A percentile compares a stretch with the other conserved stretches of the same genome.
Evolutionary conservation across 1,140 invertebrate species (phyloP).

Genomic region (Trinorchestia longiramus): DNA sequence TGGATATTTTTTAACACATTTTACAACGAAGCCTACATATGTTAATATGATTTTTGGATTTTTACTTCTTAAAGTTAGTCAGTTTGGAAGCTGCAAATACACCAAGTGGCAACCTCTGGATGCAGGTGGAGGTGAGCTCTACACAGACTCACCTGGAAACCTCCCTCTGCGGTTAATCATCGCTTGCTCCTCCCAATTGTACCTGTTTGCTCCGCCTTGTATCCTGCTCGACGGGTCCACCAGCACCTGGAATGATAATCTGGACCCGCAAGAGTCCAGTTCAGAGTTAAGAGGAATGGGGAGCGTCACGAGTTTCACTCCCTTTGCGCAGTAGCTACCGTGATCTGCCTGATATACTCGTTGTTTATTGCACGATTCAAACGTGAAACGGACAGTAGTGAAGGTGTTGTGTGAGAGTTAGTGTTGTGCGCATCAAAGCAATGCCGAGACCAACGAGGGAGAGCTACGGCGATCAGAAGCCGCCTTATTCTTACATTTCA

Average conservation of each 20-base stretch:
- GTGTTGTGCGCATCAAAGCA: background rate
- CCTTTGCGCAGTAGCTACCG: background rate
- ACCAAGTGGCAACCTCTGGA: background rate
- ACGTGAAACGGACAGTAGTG: background rate
- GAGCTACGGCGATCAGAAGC: slow-evolving; percentile 95
- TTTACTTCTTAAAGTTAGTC: background rate
- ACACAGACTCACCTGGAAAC: slow-evolving; percentile 22
- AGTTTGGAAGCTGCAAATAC: background rate
- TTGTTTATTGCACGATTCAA: background rate
- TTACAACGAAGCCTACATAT: background rate
- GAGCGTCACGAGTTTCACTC: slow-evolving; percentile 43
- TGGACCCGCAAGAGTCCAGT: slow-evolving; percentile 10
- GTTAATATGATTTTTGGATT: background rate
- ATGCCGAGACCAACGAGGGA: slow-evolving; percentile 93
- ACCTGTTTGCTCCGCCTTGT: background rate
- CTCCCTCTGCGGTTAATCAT: slow-evolving; percentile 52
- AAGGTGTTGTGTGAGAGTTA: background rate
- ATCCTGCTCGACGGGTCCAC: background rate
- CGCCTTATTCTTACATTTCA: slow-evolving; percentile 96
- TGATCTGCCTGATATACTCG: background rate
- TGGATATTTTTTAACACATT: background rate
- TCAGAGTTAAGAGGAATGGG: background rate
- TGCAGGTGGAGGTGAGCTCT: slow-evolving; percentile 16
- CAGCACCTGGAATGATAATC: background rate
- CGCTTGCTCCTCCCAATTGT: background rate